Conservation (phyloP, 1,140 invertebrate species). For the Yoshiicerus persimilis region DNA sequence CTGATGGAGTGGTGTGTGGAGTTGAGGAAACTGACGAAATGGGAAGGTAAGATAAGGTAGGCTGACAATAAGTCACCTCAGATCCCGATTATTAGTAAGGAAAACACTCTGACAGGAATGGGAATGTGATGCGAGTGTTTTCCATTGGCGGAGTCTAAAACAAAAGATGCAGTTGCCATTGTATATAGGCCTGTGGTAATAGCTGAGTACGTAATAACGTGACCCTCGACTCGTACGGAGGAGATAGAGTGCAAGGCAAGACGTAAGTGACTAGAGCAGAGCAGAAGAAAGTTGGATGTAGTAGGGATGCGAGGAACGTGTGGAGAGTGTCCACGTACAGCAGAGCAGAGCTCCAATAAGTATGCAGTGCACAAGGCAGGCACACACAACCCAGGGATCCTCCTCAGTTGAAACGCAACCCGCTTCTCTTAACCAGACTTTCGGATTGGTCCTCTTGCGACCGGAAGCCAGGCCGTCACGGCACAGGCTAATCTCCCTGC, state of each 20-base stretch:
- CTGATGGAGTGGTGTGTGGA: background rate
- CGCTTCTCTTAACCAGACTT: constrained; percentile 24
- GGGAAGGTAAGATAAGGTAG: background rate
- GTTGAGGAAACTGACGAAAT: background rate
- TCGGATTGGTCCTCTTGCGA: constrained; percentile 40
- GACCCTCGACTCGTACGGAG: background rate
- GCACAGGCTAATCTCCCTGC: constrained; percentile 41
- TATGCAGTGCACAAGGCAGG: background rate
- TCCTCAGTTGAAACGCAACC: constrained; percentile 25
- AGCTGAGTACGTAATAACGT: background rate
- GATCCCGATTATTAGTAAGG: constrained; percentile 36
- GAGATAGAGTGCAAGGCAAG: background rate
- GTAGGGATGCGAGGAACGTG: background rate
- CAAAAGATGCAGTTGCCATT: background rate
- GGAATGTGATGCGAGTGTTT: constrained; percentile 29
- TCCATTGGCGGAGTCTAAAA: background rate
- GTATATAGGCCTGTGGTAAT: background rate
- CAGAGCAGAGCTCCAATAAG: background rate
- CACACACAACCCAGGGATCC: background rate
- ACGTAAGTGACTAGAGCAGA: background rate
- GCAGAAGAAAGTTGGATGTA: background rate
- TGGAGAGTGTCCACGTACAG: background rate
- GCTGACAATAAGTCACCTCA: constrained; percentile 30
- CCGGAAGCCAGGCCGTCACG: constrained; percentile 48
- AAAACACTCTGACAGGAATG: constrained; percentile 36